Conservation (phyloP, 1,140 invertebrate genomes). For the Pseudomyrmex flavicornis region DNA sequence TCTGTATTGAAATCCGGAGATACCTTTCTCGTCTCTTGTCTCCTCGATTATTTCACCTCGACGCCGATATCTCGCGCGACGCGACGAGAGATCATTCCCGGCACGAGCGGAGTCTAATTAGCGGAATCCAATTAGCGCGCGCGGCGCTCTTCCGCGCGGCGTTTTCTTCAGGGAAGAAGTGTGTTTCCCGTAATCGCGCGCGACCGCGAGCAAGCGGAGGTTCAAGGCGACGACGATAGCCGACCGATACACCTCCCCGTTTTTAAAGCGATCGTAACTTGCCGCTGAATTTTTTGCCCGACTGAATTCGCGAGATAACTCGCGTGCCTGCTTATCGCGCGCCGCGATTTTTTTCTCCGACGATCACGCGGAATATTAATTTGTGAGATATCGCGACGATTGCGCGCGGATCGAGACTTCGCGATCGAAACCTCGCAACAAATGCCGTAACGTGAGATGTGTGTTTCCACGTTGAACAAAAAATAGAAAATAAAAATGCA, state of each 20-base stretch:
- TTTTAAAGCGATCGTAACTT: conserved; percentile 25
- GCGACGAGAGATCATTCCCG: conserved; percentile 11
- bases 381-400: conserved; percentile 60
- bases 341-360: no score
- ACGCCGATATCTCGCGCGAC: conserved; percentile 24
- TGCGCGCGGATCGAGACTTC: not conserved
- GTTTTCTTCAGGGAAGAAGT: not conserved
- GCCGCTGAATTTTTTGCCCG: conserved; percentile 26
- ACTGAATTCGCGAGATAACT: conserved; percentile 40
- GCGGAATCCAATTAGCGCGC: conserved; percentile 65
- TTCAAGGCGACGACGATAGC: conserved; percentile 31
- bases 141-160: conserved; percentile 29
- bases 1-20: conserved; percentile 23
- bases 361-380: conserved; percentile 58
- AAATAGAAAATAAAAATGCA: not conserved
- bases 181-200: not conserved
- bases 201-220: not conserved
- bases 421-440: conserved; percentile 36
- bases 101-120: conserved; percentile 59
- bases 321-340: conserved; percentile 23
- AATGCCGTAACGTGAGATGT: conserved; percentile 28
- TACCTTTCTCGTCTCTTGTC: not conserved
- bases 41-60: not conserved
- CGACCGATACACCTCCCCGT: conserved; percentile 2
- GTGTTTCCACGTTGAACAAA: not conserved